Conservation (phyloP, 2,113 vertebrate genomes). For the Pituophis catenifer region DNA sequence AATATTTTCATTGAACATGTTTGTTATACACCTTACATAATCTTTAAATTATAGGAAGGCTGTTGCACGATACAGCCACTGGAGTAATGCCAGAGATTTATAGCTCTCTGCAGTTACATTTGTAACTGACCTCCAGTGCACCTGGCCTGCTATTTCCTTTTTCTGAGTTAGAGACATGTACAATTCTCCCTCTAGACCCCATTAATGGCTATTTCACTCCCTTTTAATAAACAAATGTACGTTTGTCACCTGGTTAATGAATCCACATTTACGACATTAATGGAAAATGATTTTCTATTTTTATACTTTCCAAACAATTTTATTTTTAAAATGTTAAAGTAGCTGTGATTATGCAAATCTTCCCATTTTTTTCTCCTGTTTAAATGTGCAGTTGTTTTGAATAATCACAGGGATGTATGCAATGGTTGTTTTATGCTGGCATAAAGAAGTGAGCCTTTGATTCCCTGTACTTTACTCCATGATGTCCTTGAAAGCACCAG, state of each 20-base stretch:
- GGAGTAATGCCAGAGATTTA: conserved; percentile 68
- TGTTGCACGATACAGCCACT: conserved; percentile 60
- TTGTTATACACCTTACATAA: conserved; percentile 68
- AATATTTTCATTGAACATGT: conserved; percentile 73
- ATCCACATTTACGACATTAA: conserved; percentile 49
- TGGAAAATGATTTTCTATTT: conserved; percentile 52
- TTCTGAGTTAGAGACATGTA: conserved; percentile 74
- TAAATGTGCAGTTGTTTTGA: conserved; percentile 37
- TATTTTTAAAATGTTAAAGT: conserved; percentile 14
- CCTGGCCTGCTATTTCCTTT: conserved; percentile 70
- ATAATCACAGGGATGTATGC: background rate
- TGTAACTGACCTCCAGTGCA: conserved; percentile 74
- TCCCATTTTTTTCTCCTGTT: conserved; percentile 30
- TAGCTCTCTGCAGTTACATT: conserved; percentile 69
- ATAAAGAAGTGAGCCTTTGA: background rate
- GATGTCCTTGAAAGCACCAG: background rate
- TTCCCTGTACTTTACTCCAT: background rate
- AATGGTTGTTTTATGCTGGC: background rate
- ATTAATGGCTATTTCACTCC: conserved; percentile 62
- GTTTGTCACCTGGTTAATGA: conserved; percentile 57
- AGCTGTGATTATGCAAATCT: conserved; percentile 38
- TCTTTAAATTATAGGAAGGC: conserved; percentile 74
- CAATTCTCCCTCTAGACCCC: conserved; percentile 70
- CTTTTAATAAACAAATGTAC: conserved; percentile 68
- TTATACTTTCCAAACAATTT: conserved; percentile 31